Conservation (phyloP, 2,113 vertebrate genomes). For the Gambusia holbrooki region DNA sequence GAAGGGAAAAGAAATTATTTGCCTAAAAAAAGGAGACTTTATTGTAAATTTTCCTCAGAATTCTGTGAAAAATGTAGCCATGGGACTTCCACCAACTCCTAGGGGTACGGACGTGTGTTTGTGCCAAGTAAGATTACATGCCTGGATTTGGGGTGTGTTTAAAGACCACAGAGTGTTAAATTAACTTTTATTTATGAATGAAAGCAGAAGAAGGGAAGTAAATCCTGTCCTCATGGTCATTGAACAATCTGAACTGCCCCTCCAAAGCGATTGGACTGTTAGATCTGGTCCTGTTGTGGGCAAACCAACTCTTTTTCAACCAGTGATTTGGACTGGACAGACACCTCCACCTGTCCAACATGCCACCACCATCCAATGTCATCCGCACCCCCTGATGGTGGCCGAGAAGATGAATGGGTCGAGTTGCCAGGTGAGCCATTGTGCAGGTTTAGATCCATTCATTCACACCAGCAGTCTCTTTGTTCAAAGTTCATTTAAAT, state of each 20-base stretch:
- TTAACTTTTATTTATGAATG: neutral
- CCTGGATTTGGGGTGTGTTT: neutral
- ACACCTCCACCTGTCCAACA: neutral
- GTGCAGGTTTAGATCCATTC: neutral
- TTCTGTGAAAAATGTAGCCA: neutral
- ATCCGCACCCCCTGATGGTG: neutral
- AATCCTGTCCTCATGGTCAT: neutral
- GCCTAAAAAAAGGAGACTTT: neutral
- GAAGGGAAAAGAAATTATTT: no score
- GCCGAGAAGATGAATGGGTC: neutral
- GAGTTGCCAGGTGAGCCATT: conserved; percentile 7
- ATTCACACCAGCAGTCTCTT: conserved; percentile 6
- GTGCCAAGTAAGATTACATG: neutral
- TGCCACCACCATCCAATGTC: neutral
- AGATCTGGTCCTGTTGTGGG: neutral
- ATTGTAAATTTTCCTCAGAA: neutral
- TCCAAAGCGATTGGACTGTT: neutral
- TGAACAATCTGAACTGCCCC: no score
- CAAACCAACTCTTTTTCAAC: neutral
- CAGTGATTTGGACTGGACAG: neutral
- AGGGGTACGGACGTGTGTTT: neutral
- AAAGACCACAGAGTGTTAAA: neutral
- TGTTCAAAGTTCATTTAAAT: conserved; percentile 38
- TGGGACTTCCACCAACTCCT: neutral
- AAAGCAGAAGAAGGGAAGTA: neutral